Evolutionary conservation across 2,888 invertebrate genomes (phyloP), one percentile per base, ranked within the genome.

Genomic region (Eutolmus rufibarbis): DNA sequence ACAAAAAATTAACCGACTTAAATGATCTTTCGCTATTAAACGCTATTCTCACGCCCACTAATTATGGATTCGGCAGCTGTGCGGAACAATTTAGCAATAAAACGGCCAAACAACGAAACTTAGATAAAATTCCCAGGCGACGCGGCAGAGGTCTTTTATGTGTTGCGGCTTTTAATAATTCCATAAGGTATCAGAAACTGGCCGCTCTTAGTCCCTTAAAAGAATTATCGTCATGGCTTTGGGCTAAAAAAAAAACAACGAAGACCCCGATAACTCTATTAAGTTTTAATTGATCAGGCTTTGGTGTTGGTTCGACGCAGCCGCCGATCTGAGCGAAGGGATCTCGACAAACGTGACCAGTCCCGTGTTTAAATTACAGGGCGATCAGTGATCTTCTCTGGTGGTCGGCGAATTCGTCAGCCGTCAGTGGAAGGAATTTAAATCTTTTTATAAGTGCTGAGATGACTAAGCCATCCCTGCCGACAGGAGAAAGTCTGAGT

Each of bases 211-310:
- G 85, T 31, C 85, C 85, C 40, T 40, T 85, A 74, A 74, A 74
- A 66, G 66, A 66, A 85, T 46, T 40, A 85, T 74, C 74, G 46
- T 85, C 85, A 40, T 74, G 37, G 43, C 34, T 74, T 46, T 46
- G 46, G 43, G 79, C 34, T 74, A 85, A 66, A 81, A 81, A 79
- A 40, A 43, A 81, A 56, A 81, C 51, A 23, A 85, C 19, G 66
- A 66, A 66, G 23, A 66, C 66, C 74, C 74, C 85, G 85, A 85
- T 85, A 85, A 85, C 85, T 85, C 85, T 85, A 85, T 85, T 85
- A 85, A 85, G 85, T 85, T 85, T 85, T 85, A 85, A 85, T 85
- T 85, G 85, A 85, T 85, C 74, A 74, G 85, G 74, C 85, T 85
- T 74, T 74, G 43, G 85, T 74, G 74, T 31, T 46, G 82, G 82